phyloP scores from a whole-genome alignment of 2,797 vertebrate genomes.

The Sarcoramphus papa region DNA sequence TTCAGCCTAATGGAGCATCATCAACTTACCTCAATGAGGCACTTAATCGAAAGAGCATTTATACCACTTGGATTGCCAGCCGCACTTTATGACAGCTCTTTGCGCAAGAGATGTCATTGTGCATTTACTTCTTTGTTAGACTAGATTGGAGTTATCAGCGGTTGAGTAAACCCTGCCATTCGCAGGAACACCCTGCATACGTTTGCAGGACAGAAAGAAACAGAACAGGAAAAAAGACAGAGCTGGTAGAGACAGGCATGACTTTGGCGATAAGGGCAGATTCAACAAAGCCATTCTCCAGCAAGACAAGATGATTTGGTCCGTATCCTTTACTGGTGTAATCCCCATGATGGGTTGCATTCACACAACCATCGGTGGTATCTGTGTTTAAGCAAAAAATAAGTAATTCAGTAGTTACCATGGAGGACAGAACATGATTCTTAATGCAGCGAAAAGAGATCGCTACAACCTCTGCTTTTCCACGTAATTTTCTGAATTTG shows the following conservation, averaged over 20 bases:
- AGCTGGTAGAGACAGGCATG: background rate
- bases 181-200: background rate
- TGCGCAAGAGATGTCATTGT: background rate
- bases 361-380: background rate
- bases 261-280: background rate
- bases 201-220: background rate
- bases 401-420: background rate
- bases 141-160: background rate
- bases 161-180: background rate
- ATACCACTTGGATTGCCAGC: background rate
- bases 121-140: constrained; percentile 9
- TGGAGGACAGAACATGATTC: background rate
- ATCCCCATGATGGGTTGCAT: background rate
- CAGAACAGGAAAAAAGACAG: background rate
- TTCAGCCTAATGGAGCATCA: constrained; percentile 37
- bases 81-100: background rate
- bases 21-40: constrained; percentile 34
- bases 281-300: background rate
- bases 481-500: background rate
- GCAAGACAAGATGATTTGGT: background rate
- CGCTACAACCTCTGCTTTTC: background rate
- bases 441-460: background rate
- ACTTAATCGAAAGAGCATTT: constrained; percentile 10
- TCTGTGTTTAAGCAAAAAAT: background rate
- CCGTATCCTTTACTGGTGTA: rapidly evolving